These are phyloP conservation scores for Drosophila ezoana DNA, from an alignment of 2,888 invertebrate species.

Conservation along the genomic window DNA sequence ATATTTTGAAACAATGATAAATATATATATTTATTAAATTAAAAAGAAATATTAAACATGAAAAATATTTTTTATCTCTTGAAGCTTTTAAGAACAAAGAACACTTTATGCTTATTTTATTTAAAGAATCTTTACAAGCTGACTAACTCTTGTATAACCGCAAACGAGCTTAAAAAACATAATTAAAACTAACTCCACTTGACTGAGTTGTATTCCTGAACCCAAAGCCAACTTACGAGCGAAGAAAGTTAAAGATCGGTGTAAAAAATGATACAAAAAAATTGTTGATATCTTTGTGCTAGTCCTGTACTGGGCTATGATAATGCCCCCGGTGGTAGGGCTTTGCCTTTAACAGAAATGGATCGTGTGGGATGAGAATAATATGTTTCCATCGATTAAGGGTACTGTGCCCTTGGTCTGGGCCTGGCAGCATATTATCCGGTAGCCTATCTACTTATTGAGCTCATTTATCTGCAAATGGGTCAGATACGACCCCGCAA, in stretches of 20 bases:
- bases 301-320: constrained; percentile 22
- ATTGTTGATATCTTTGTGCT: constrained; percentile 28
- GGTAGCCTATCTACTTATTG: constrained; percentile 24
- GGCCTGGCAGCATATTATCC: constrained; percentile 19
- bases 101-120: not conserved
- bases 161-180: not conserved
- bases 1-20: too few species aligned
- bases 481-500: not conserved
- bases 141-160: constrained; percentile 3
- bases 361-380: not conserved
- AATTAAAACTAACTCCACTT: too few species aligned
- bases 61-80: too few species aligned
- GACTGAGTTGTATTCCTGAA: constrained; percentile 23
- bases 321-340: not conserved
- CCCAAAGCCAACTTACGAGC: not conserved
- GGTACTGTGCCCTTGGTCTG: constrained; percentile 2
- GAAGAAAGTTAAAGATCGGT: not conserved
- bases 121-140: not conserved
- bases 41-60: too few species aligned
- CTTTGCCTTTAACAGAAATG: not conserved
- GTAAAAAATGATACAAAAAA: constrained; percentile 30
- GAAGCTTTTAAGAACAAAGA: not conserved
- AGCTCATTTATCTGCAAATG: constrained; percentile 9
- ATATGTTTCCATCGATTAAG: not conserved
- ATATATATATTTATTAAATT: not conserved